A percentile compares a stretch with the other conserved stretches of the same genome.
Conservation (phyloP, 2,888 invertebrate genomes). For the Calameuta pallipes region DNA sequence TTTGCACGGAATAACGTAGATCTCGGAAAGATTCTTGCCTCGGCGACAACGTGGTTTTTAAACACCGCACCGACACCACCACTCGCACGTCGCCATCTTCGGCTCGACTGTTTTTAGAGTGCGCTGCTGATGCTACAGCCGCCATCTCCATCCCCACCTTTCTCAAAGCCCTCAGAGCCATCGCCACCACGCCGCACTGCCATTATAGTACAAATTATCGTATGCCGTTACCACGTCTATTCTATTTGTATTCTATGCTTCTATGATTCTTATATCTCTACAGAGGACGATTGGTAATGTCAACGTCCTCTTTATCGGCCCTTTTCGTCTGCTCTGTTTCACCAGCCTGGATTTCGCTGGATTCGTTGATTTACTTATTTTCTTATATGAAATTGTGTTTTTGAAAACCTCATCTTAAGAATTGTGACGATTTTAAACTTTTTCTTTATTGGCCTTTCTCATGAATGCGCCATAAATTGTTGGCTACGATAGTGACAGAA, state of each 20-base stretch:
- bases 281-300: not conserved
- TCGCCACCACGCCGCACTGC: slow-evolving; percentile 25
- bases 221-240: not conserved
- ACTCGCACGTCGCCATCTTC: slow-evolving; percentile 60
- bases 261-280: not conserved
- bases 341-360: not conserved
- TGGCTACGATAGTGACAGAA: not conserved
- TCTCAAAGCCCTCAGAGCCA: slow-evolving; percentile 2
- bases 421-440: too few species aligned
- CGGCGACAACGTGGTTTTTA: slow-evolving; percentile 54
- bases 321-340: not conserved
- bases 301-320: not conserved
- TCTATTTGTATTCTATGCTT: not conserved
- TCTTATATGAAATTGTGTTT: too few species aligned
- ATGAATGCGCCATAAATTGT: not conserved
- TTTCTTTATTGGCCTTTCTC: too few species aligned
- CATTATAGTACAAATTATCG: not conserved
- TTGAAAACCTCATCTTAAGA: too few species aligned
- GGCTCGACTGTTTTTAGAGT: slow-evolving; percentile 61
- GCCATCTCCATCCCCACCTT: not conserved
- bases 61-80: slow-evolving; percentile 47
- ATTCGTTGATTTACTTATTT: not conserved
- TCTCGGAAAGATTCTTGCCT: slow-evolving; percentile 54
- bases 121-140: slow-evolving; percentile 43
- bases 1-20: slow-evolving; percentile 57